These are phyloP conservation scores for Beris morrisii DNA, from an alignment of 2,888 invertebrate species.

Conservation along the genomic window DNA sequence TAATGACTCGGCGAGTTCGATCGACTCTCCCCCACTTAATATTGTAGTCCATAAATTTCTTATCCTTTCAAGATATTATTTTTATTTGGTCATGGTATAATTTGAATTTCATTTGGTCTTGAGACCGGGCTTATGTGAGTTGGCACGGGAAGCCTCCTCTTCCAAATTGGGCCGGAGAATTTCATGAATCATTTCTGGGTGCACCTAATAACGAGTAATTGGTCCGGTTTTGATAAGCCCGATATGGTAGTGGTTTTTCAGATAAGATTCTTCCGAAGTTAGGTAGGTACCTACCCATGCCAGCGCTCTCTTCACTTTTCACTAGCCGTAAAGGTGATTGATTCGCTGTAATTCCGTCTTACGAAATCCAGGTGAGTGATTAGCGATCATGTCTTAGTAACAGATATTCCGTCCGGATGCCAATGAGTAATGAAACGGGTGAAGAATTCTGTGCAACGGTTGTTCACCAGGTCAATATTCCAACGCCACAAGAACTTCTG, in stretches of 20 bases:
- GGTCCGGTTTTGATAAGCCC: conserved; percentile 1
- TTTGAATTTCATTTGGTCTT: conserved; percentile 15
- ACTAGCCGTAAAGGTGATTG: conserved; percentile 20
- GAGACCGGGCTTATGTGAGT: background rate
- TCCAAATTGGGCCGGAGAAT: conserved; percentile 15
- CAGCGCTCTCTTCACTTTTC: conserved; percentile 1
- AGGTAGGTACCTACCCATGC: background rate
- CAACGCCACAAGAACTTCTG: too few relatives aligned
- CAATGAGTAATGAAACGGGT: conserved; percentile 24
- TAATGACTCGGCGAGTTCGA: conserved; percentile 10
- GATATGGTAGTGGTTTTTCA: background rate
- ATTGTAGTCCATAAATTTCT: background rate
- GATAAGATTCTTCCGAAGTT: background rate
- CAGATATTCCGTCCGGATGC: conserved; percentile 17
- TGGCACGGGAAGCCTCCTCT: conserved; percentile 1
- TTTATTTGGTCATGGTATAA: conserved; percentile 2
- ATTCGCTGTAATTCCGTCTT: conserved; percentile 26
- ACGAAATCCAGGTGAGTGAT: conserved; percentile 29
- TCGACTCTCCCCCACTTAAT: background rate
- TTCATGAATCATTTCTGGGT: conserved; percentile 16
- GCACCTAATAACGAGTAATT: conserved; percentile 27
- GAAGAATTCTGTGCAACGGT: conserved; percentile 26
- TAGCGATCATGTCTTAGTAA: conserved; percentile 27
- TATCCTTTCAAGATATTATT: too few relatives aligned
- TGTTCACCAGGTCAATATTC: conserved; percentile 26